Evolutionary conservation across 2,797 vertebrate genomes (phyloP).

Genomic region (Enteromius afrohamiltoni): DNA sequence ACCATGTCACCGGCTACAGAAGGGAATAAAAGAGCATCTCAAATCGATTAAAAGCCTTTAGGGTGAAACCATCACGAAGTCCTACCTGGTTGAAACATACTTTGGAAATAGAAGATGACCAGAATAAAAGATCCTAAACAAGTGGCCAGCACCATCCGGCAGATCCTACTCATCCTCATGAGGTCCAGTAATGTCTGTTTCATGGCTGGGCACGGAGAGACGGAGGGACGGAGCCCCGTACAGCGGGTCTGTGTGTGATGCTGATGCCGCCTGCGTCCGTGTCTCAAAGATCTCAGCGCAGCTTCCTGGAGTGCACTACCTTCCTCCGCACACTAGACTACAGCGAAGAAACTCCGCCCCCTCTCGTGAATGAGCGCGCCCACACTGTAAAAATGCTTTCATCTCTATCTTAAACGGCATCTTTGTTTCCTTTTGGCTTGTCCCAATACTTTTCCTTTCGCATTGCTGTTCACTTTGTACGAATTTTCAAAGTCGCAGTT

Average conservation of each 20-base stretch:
- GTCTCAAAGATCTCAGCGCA: slow-evolving; percentile 67
- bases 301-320: slow-evolving; percentile 73
- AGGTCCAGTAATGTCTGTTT: slow-evolving; percentile 91
- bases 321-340: slow-evolving; percentile 40
- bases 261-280: slow-evolving; percentile 60
- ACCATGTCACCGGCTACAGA: not conserved
- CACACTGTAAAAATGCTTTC: slow-evolving; percentile 33
- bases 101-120: slow-evolving; percentile 99
- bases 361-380: slow-evolving; percentile 64
- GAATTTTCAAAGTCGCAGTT: not conserved
- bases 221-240: slow-evolving; percentile 49
- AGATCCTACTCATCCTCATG: slow-evolving; percentile 96
- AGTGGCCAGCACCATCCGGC: slow-evolving; percentile 95
- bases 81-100: slow-evolving; percentile 99
- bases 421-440: not conserved
- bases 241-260: slow-evolving; percentile 68
- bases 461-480: not conserved
- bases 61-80: slow-evolving; percentile 53
- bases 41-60: slow-evolving; percentile 1
- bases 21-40: not conserved
- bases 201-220: slow-evolving; percentile 77
- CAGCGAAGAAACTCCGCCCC: slow-evolving; percentile 29
- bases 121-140: slow-evolving; percentile 96
- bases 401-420: not conserved
- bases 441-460: not conserved